Evolutionary conservation across 1,140 invertebrate genomes (phyloP).

Genomic region (Dolichoris vasculosae): DNA sequence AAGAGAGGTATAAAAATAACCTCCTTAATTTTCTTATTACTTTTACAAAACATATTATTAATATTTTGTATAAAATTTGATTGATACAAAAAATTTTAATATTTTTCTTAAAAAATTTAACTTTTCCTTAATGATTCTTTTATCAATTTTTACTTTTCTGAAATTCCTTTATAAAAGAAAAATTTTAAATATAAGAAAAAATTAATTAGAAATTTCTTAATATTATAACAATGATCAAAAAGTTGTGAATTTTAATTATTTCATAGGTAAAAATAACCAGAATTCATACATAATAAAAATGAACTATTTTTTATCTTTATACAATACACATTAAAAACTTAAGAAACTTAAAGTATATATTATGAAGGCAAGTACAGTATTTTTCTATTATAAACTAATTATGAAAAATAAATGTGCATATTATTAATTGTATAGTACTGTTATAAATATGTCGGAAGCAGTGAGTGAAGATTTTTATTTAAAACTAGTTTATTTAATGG

Average conservation of each 20-base stretch:
- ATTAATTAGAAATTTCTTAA: no score
- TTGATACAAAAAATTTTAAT: no score
- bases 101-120: no score
- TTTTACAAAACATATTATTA: neutral
- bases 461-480: constrained; percentile 18
- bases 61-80: neutral
- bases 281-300: neutral
- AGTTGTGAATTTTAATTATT: no score
- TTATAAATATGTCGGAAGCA: constrained; percentile 25
- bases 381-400: neutral
- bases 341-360: neutral
- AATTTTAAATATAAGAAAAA: no score
- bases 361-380: neutral
- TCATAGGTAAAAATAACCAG: no score
- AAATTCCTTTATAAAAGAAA: no score
- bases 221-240: no score
- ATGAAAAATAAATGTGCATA: neutral
- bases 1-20: neutral
- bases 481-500: constrained; percentile 31
- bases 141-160: no score
- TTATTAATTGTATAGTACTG: neutral
- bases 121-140: no score
- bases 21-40: neutral
- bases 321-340: neutral
- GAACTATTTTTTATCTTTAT: neutral